Base-by-base conservation (phyloP, 2,797 vertebrate genomes). In the Bucorvus abyssinicus region DNA sequence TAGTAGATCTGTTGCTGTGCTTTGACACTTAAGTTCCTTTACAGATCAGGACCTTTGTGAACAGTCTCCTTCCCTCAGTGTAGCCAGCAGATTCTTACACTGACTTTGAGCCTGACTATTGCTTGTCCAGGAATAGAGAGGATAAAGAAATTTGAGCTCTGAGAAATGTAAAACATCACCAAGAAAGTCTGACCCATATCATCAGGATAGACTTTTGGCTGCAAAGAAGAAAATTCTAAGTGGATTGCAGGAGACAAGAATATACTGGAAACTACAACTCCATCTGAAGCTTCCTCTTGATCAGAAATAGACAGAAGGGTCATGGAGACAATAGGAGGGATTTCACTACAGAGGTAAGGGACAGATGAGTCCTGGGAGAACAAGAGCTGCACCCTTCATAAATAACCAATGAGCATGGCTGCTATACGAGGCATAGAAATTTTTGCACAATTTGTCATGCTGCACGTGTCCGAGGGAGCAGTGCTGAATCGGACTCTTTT, bases 331-430 rank as follows among this genome's bases (percentile, higher is more conserved):
- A 14, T 6, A 75, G 30, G 29, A 56, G 6, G 18, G 8, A 29
- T 71, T 87, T 81, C 32, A 71, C 12, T 17, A 17, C 12, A 15
- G 26, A 38, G 38, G 17, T 14, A 38, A 2, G 12, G 13, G 23
- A 14, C 32, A 74, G n/a, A 13, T 52, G 34, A 38, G 34, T 92
- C 49, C 55, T 59, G n/a, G 36, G 36, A 56, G 40, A 42, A 24
- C 27, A 47, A 44, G n/a, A 88, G 14, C 12, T 57, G 10, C 4
- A 38, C 4, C 11, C 22, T 14, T 63, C 19, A 12, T 44, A 27
- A 61, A 42, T 42, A 47, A 24, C 12, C 44, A 56, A 4, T 6
- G 7, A 50, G 7, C 17, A n/a, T 0, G 0, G n/a, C 22, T 63
- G 34, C 21, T 64, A 2, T 2, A 21, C 21, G 9, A 17, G 30